These are phyloP conservation scores for Gracilinanus agilis DNA, from an alignment of 2,113 vertebrate genomes.

Conservation along the genomic window DNA sequence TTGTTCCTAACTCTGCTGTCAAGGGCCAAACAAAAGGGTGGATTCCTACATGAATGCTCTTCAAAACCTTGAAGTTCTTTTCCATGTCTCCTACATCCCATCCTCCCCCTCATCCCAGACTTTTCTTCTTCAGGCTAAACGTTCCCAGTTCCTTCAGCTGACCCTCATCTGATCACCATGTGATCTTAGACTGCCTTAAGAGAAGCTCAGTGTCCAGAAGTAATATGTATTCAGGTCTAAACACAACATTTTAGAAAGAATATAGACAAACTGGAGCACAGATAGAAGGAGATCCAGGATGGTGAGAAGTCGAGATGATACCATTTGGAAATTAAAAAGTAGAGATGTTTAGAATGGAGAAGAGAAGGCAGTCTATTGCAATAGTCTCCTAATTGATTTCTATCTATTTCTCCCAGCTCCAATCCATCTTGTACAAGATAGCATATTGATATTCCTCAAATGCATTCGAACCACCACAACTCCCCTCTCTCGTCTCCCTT, in stretches of 20 bases:
- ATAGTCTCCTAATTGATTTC: background rate
- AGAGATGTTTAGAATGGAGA: background rate
- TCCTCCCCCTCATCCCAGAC: background rate
- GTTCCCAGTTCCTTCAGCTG: background rate
- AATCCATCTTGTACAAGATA: background rate
- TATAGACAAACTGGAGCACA: background rate
- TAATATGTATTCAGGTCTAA: background rate
- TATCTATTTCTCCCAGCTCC: background rate
- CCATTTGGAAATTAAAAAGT: background rate
- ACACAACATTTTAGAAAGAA: background rate
- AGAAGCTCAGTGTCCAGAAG: background rate
- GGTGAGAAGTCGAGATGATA: background rate
- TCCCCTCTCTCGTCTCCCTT: background rate
- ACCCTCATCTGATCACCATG: background rate
- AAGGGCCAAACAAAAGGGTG: background rate
- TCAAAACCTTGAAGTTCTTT: background rate
- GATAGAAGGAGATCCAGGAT: background rate
- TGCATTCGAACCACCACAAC: background rate
- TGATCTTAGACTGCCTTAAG: background rate
- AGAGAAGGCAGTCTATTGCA: background rate
- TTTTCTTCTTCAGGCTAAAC: background rate
- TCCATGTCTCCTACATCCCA: background rate
- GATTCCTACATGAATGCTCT: background rate
- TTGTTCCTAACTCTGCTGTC: background rate
- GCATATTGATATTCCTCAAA: background rate